A percentile compares a stretch with the other conserved stretches of the same genome.
Conservation (phyloP, 1,140 invertebrate species). For the Heliothis subflexa region DNA sequence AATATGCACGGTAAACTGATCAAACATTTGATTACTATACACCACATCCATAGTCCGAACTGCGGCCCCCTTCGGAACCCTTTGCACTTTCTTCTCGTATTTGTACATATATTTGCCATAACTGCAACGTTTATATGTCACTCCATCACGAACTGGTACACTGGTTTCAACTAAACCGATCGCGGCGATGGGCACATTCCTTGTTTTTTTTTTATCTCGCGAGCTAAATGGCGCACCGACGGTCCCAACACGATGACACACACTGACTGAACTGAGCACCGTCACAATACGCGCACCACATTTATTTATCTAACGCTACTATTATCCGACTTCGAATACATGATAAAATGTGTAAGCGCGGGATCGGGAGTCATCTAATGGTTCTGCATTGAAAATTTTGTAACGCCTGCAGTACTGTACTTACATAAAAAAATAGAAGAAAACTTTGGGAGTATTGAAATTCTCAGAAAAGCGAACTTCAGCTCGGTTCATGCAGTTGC, state of each 20-base stretch:
- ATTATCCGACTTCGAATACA: slow-evolving; percentile 49
- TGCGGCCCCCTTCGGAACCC: slow-evolving; percentile 65
- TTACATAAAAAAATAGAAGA: slow-evolving; percentile 77
- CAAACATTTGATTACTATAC: slow-evolving; percentile 70
- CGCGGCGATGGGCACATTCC: slow-evolving; percentile 71
- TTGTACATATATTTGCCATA: slow-evolving; percentile 72
- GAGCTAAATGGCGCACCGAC: slow-evolving; percentile 78
- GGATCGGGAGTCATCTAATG: slow-evolving; percentile 53
- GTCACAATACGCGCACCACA: slow-evolving; percentile 59
- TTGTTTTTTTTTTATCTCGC: slow-evolving; percentile 71
- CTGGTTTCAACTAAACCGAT: slow-evolving; percentile 60
- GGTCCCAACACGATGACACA: slow-evolving; percentile 73
- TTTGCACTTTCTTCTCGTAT: slow-evolving; percentile 68
- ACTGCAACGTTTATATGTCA: slow-evolving; percentile 67
- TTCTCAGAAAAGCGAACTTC: slow-evolving; percentile 79
- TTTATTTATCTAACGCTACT: slow-evolving; percentile 63
- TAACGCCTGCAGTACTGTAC: slow-evolving; percentile 66
- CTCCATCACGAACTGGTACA: slow-evolving; percentile 72
- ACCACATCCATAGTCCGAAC: slow-evolving; percentile 74
- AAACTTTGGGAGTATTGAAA: slow-evolving; percentile 64
- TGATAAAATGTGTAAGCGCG: slow-evolving; percentile 54
- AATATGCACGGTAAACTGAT: slow-evolving; percentile 74
- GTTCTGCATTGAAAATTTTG: slow-evolving; percentile 61
- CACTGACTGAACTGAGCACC: slow-evolving; percentile 70
- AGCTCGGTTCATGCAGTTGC: slow-evolving; percentile 51